Conservation (phyloP, 2,888 invertebrate genomes). For the Hydrotaea cyrtoneurina region DNA sequence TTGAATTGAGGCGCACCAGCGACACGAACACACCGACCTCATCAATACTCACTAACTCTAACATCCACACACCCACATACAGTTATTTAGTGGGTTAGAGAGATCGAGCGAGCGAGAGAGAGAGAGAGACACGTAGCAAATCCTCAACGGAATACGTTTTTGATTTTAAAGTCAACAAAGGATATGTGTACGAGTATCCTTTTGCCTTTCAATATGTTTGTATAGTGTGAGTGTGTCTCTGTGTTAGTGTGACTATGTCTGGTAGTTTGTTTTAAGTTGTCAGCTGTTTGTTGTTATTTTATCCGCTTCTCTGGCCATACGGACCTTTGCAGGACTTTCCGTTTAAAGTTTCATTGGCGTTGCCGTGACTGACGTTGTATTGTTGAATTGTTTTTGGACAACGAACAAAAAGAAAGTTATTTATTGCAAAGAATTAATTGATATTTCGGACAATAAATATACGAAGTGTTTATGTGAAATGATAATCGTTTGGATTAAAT, state of each 20-base stretch:
- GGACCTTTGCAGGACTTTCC: background rate
- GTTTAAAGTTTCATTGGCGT: background rate
- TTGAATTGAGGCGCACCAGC: background rate
- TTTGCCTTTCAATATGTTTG: background rate
- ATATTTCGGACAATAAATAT: background rate
- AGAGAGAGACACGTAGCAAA: background rate
- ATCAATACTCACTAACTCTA: background rate
- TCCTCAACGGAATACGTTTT: conserved; percentile 7
- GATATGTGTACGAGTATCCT: background rate
- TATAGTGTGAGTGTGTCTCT: background rate
- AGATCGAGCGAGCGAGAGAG: background rate
- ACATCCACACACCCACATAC: background rate
- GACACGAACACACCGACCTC: background rate
- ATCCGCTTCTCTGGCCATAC: background rate
- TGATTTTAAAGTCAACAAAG: conserved; percentile 35
- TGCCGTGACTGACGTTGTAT: background rate
- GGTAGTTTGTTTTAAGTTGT: background rate
- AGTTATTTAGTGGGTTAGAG: background rate
- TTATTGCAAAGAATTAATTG: background rate
- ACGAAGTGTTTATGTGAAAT: conserved; percentile 8
- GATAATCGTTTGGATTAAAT: background rate
- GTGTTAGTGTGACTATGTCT: background rate
- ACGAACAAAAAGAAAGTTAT: background rate
- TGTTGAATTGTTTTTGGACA: background rate
- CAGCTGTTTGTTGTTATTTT: background rate